Base-by-base conservation (phyloP, 2,888 invertebrate genomes). In the Drosophila paracracens region DNA sequence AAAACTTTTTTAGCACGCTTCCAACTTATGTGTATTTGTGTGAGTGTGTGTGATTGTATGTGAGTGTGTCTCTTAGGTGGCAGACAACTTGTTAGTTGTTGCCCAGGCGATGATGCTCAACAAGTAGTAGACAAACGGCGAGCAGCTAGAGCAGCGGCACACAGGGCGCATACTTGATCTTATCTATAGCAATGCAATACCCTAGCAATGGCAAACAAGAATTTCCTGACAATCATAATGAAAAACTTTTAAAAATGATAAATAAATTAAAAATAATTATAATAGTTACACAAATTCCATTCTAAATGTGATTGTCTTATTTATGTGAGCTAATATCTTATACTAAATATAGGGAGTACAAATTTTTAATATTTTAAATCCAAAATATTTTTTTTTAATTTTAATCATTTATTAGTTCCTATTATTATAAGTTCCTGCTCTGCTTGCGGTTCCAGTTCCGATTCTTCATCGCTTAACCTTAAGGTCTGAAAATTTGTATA, bases 1-100 rank as follows among this genome's bases (percentile, higher is more conserved):
- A 52, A 88, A 85, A 85, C 69, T 88, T 85, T 40, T 85, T 77
- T 72, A 79, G 65, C 82, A 82, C 77, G 72, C 81, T 70, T 64
- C 68, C 33, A 31, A 67, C 53, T 65, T 53, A 29, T 36, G 16
- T 31, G 40, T 52, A 43, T 63, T 48, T 67, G 27, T 60, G 31
- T 64, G 21, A 48, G 59, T 60, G 27, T 69, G 46, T 52, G 25
- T 65, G 35, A 33, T 33, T 1, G n/a, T 21, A 21, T 43, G 46
- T 13, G 13, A 18, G 43, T 48, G 46, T 60, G 51, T 65, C 27
- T 60, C 40, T 35, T 57, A 61, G 48, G 54, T 60, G 40, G 36
- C 75, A 76, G 64, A 64, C 66, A 54, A 65, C 68, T 74, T 70
- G 79, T 70, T 79, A 79, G 79, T 67, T 72, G 79, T 64, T 66